A percentile compares a stretch with the other conserved stretches of the same genome.
phyloP scores from a whole-genome alignment of 37 sponge, comb jelly and placozoan genomes.

The Crambe crambe region DNA sequence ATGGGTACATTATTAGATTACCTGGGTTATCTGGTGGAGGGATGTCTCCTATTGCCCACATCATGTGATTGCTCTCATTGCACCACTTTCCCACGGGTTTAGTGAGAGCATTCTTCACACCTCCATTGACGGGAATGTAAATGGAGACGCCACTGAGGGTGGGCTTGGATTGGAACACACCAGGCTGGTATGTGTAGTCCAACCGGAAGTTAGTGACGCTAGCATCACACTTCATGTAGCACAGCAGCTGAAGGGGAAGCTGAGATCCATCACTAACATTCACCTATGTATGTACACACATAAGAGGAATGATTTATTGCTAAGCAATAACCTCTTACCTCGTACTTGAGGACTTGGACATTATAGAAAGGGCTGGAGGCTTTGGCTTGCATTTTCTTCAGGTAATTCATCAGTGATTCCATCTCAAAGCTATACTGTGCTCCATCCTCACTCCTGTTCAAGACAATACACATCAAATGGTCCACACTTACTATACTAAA shows the following conservation, averaged over 20 bases:
- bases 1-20: no score
- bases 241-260: conserved; percentile 50
- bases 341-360: conserved; percentile 66
- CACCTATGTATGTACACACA: no score
- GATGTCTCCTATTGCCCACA: conserved; percentile 25
- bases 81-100: conserved; percentile 46
- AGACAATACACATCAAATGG: no score
- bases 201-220: conserved; percentile 52
- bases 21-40: conserved; percentile 10
- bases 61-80: conserved; percentile 11
- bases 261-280: not conserved
- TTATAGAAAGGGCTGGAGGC: conserved; percentile 48
- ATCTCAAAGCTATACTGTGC: conserved; percentile 47
- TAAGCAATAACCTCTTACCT: conserved; percentile 25
- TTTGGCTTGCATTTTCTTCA: conserved; percentile 20
- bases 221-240: conserved; percentile 72
- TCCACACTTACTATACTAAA: no score
- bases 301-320: no score
- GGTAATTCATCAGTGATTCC: conserved; percentile 28
- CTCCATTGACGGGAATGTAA: conserved; percentile 44
- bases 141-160: conserved; percentile 17
- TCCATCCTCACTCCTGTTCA: conserved; percentile 42
- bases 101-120: conserved; percentile 27
- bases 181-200: conserved; percentile 46
- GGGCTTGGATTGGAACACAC: conserved; percentile 7